Evolutionary conservation across 2,113 vertebrate genomes (phyloP).

Genomic region (rat (Rattus norvegicus)): DNA sequence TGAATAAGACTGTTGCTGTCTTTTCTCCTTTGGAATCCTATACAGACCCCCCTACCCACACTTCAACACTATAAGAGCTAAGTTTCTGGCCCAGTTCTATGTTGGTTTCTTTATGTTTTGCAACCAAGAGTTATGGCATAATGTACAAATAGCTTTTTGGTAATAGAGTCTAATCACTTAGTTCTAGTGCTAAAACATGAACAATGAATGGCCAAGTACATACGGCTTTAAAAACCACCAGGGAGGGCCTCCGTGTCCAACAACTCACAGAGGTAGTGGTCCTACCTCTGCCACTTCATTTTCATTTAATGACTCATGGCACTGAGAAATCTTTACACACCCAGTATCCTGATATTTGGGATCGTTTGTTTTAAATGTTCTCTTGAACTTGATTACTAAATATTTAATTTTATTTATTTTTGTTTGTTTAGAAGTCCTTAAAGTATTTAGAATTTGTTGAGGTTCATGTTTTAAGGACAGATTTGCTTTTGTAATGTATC

Average conservation of each 20-base stretch:
- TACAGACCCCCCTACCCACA: too few relatives aligned
- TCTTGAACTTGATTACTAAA: not conserved
- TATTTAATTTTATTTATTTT: not conserved
- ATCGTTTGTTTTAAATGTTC: not conserved
- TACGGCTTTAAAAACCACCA: not conserved
- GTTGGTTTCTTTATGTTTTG: not conserved
- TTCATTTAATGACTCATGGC: not conserved
- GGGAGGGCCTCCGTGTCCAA: not conserved
- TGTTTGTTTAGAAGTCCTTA: not conserved
- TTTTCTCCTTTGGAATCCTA: not conserved
- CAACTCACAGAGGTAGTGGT: not conserved
- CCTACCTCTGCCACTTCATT: not conserved
- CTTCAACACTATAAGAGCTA: not conserved
- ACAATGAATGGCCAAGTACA: not conserved
- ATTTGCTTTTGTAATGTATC: not conserved
- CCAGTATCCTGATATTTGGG: too few relatives aligned
- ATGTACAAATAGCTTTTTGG: too few relatives aligned
- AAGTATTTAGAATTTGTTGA: not conserved
- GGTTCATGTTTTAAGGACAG: not conserved
- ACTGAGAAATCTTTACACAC: not conserved
- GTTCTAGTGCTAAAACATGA: not conserved
- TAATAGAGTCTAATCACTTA: not conserved
- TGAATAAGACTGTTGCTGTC: not conserved
- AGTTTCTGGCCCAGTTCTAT: not conserved
- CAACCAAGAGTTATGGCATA: not conserved